Conservation (phyloP, 2,888 invertebrate genomes). For the Beris chalybata region DNA sequence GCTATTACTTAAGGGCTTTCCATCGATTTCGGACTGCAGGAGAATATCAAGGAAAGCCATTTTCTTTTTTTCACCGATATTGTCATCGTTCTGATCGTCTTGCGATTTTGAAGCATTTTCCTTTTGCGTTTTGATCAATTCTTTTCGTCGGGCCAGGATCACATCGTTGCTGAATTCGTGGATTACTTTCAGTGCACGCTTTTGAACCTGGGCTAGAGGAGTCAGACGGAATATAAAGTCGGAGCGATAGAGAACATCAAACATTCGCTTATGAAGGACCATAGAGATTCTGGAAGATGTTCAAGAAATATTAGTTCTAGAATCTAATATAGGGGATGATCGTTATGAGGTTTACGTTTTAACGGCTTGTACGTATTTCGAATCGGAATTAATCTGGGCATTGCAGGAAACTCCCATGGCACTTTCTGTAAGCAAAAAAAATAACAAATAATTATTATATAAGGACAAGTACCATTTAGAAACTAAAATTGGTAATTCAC, state of each 20-base stretch:
- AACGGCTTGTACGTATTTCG: slow-evolving; percentile 74
- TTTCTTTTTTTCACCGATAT: slow-evolving; percentile 62
- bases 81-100: slow-evolving; percentile 42
- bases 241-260: slow-evolving; percentile 51
- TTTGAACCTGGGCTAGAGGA: slow-evolving; percentile 62
- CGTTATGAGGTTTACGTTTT: slow-evolving; percentile 61
- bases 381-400: slow-evolving; percentile 69
- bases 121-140: slow-evolving; percentile 46
- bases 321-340: neutral
- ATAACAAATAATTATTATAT: neutral
- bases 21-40: slow-evolving; percentile 63
- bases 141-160: slow-evolving; percentile 57
- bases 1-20: slow-evolving; percentile 61
- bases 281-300: slow-evolving; percentile 47
- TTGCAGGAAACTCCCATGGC: slow-evolving; percentile 80
- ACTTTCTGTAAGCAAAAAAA: slow-evolving; percentile 64
- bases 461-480: neutral
- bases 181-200: slow-evolving; percentile 56
- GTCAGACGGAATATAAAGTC: slow-evolving; percentile 58
- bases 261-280: slow-evolving; percentile 54
- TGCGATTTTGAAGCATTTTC: slow-evolving; percentile 6
- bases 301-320: neutral
- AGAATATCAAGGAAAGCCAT: slow-evolving; percentile 70
- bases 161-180: slow-evolving; percentile 62
- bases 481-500: no score